Base-by-base conservation (phyloP, 2,797 vertebrate species). In the Paedocypris micromegethes region DNA sequence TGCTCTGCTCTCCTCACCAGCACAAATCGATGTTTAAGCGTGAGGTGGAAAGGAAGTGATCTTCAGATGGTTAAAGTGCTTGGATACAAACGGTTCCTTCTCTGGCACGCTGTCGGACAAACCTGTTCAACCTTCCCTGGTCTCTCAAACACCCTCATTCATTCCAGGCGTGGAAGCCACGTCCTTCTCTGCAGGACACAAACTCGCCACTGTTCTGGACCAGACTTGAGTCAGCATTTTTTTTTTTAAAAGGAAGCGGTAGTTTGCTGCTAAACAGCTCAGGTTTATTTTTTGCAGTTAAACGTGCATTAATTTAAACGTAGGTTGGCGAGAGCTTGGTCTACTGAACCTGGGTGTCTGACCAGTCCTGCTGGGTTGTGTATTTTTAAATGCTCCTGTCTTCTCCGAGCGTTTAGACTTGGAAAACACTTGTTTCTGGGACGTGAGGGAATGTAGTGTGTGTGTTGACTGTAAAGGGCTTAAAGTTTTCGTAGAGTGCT, bases 331-430 rank as follows among this genome's bases (percentile, higher is more conserved):
- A 23, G 23, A 23, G 23, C 23, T 23, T 23, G 23, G 23, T 23
- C 23, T 23, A 23, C 23, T 23, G 23, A 23, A 23, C 23, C 73
- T 49, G 69, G 75, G 70, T 66, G 77, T 52, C 60, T 69, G 6
- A 52, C 45, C 62, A 2, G 46, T 71, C 63, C 70, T 82, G 80
- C 85, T 88, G 82, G 86, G 71, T 76, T 75, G 79, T 81, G 60
- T 77, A 83, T 85, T 88, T 87, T 83, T 82, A 85, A 80, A 78
- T 87, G 85, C 78, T 77, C 79, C 77, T 75, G 83, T 81, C 77
- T 77, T 76, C 80, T 83, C 83, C 82, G 78, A 81, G 77, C 78
- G 81, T 83, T 66, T 70, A 78, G 78, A 85, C 80, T 68, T 59
- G 56, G 58, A 76, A 81, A 79, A 84, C 81, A 79, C 62, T 38